Conservation (phyloP, 2,888 invertebrate genomes). For the Sympetrum striolatum region DNA sequence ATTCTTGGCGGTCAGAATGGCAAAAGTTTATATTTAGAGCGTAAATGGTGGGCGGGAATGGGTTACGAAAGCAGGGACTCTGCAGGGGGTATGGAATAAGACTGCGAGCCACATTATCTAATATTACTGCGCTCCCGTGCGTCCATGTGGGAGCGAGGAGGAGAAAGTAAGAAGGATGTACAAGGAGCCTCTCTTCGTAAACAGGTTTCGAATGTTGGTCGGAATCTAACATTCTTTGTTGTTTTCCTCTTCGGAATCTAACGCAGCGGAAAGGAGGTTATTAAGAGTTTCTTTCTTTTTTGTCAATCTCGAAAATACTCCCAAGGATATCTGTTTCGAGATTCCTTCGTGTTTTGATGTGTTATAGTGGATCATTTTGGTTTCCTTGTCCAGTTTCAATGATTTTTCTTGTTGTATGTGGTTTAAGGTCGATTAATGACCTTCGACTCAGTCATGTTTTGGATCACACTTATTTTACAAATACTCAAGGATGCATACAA, state of each 20-base stretch:
- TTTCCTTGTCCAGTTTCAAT: no score
- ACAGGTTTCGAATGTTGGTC: neutral
- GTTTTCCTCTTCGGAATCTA: neutral
- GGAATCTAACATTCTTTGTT: neutral
- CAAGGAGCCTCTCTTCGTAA: neutral
- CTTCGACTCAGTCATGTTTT: no score
- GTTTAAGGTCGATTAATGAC: no score
- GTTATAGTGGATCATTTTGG: no score
- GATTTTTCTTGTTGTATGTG: no score
- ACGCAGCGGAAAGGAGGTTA: neutral
- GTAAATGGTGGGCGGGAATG: neutral
- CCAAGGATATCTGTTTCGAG: no score
- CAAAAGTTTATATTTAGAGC: neutral
- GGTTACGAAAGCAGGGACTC: neutral
- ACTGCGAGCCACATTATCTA: neutral
- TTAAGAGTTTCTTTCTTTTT: no score
- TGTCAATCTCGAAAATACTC: no score
- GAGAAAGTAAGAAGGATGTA: neutral
- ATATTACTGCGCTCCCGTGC: neutral
- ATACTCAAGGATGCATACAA: no score
- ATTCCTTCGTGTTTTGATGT: no score
- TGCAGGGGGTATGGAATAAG: neutral
- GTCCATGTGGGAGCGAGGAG: neutral
- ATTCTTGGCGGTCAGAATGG: conserved; percentile 28
- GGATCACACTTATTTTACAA: no score